Percentiles rank a stretch among this genome's conserved stretches.
These are phyloP conservation scores for Lepus oiostolus DNA, from an alignment of 2,797 vertebrate genomes.

Conservation along the genomic window DNA sequence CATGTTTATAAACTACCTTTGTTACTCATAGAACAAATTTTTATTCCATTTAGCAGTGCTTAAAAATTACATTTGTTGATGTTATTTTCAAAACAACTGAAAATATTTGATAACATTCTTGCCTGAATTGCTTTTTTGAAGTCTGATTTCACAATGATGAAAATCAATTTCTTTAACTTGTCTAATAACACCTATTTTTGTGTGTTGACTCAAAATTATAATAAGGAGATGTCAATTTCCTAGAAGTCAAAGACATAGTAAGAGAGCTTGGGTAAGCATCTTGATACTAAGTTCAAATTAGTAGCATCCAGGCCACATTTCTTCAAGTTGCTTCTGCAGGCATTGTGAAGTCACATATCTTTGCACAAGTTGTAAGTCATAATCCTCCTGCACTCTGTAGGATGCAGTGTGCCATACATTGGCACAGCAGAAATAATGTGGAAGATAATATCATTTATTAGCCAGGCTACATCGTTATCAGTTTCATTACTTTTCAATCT, in stretches of 20 bases:
- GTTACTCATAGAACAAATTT: slow-evolving; percentile 15
- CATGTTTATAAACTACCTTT: not conserved
- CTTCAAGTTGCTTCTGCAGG: not conserved
- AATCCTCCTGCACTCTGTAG: slow-evolving; percentile 29
- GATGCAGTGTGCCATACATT: not conserved
- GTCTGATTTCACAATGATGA: slow-evolving; percentile 20
- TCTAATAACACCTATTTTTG: not conserved
- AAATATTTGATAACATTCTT: slow-evolving; percentile 14
- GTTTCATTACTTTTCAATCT: not conserved
- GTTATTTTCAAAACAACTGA: slow-evolving; percentile 46
- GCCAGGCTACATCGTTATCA: not conserved
- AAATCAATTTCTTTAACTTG: slow-evolving; percentile 9
- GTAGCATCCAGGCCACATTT: not conserved
- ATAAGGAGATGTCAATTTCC: slow-evolving; percentile 12
- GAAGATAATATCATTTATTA: slow-evolving; percentile 37
- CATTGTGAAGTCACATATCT: not conserved
- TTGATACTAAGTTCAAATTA: slow-evolving; percentile 38
- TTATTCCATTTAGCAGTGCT: slow-evolving; percentile 8
- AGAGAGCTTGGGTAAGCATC: not conserved
- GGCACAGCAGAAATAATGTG: slow-evolving; percentile 1
- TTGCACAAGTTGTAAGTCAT: slow-evolving; percentile 31
- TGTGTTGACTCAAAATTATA: not conserved
- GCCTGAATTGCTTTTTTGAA: not conserved
- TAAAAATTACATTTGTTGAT: slow-evolving; percentile 33
- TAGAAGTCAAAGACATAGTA: not conserved